A percentile compares a stretch with the other conserved stretches of the same genome.
Conservation (phyloP, 2,113 vertebrate genomes). For the Tupaia tana region DNA sequence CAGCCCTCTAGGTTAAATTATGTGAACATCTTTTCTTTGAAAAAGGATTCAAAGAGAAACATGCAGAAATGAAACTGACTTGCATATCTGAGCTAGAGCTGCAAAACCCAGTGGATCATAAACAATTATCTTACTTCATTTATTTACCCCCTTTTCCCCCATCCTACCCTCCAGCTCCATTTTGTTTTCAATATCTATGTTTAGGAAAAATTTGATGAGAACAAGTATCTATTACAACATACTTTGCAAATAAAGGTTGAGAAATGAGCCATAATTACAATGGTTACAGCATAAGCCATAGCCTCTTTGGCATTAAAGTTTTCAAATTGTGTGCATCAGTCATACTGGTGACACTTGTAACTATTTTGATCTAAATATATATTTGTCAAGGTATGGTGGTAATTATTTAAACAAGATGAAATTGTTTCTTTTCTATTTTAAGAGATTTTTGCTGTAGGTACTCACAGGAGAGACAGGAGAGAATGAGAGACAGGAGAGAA, state of each 20-base stretch:
- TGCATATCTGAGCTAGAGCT: not conserved
- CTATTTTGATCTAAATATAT: not conserved
- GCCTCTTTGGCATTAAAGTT: not conserved
- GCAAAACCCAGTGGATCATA: not conserved
- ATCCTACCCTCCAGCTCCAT: too few relatives aligned
- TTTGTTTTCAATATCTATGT: not conserved
- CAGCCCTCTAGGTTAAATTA: conserved; percentile 66
- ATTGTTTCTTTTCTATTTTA: not conserved
- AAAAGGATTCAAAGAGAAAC: conserved; percentile 38
- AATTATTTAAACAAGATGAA: not conserved
- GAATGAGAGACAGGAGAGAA: too few relatives aligned
- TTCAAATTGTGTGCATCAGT: not conserved
- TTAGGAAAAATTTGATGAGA: not conserved
- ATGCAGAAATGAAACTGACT: conserved; percentile 39
- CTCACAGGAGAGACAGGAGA: too few relatives aligned
- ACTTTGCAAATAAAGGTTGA: not conserved
- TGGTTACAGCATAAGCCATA: not conserved
- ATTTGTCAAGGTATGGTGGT: not conserved
- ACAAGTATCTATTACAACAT: not conserved
- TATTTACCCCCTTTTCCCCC: not conserved
- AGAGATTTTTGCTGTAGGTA: too few relatives aligned
- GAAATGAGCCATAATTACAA: not conserved
- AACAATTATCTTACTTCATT: not conserved
- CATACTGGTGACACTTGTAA: not conserved
- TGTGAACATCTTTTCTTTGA: conserved; percentile 72